Conservation (phyloP, 2,797 vertebrate genomes). For the Oryzias dopingdopingensis region DNA sequence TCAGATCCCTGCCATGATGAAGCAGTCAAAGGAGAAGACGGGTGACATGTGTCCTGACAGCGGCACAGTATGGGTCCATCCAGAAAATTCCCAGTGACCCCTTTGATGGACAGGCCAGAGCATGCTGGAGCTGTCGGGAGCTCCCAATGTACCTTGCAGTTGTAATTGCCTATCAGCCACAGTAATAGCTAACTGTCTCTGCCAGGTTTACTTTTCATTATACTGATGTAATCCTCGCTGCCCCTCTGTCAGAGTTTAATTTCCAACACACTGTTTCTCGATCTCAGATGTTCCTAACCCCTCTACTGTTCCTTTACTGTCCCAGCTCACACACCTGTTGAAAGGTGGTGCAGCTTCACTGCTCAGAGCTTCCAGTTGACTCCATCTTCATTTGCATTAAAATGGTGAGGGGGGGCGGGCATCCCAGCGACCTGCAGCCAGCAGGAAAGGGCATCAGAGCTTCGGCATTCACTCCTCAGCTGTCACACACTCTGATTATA, state of each 20-base stretch:
- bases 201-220: constrained; percentile 66
- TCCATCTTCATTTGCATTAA: constrained; percentile 64
- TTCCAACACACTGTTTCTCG: constrained; percentile 74
- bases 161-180: constrained; percentile 62
- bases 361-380: constrained; percentile 53
- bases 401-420: constrained; percentile 31
- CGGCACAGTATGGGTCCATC: constrained; percentile 11
- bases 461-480: constrained; percentile 42
- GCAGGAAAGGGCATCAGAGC: constrained; percentile 53
- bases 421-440: constrained; percentile 35
- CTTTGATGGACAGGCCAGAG: constrained; percentile 49
- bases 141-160: constrained; percentile 24
- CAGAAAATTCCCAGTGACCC: constrained; percentile 26
- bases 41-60: constrained; percentile 1
- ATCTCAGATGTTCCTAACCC: constrained; percentile 67
- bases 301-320: constrained; percentile 5
- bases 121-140: constrained; percentile 25
- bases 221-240: constrained; percentile 70
- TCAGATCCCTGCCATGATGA: constrained; percentile 32
- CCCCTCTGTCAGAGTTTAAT: constrained; percentile 78
- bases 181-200: constrained; percentile 42
- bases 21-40: constrained; percentile 11
- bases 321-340: constrained; percentile 28
- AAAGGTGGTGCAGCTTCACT: constrained; percentile 36
- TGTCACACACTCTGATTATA: constrained; percentile 51